These are phyloP conservation scores for Apolygus lucorum DNA, from an alignment of 1,140 invertebrate species.

Conservation along the genomic window DNA sequence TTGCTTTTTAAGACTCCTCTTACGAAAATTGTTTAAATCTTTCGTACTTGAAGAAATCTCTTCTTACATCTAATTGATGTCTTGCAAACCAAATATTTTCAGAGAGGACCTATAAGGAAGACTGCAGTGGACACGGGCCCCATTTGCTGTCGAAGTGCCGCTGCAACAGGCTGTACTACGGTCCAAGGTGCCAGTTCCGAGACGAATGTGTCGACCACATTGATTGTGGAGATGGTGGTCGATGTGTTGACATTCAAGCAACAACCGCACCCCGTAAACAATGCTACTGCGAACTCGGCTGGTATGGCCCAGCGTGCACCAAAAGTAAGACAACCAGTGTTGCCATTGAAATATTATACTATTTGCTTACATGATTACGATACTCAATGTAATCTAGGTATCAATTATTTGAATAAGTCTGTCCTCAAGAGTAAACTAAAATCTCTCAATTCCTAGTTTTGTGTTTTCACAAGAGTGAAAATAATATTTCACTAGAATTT, in stretches of 20 bases:
- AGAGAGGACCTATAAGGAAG: constrained; percentile 65
- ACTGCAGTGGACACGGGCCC: constrained; percentile 72
- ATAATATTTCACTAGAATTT: too few species aligned
- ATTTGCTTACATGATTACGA: too few species aligned
- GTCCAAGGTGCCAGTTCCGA: constrained; percentile 69
- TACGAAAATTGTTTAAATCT: too few species aligned
- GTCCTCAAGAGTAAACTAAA: not conserved
- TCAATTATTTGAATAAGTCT: not conserved
- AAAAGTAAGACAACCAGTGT: constrained; percentile 54
- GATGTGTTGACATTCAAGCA: constrained; percentile 68
- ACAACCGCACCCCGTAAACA: constrained; percentile 70
- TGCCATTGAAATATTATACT: constrained; percentile 12
- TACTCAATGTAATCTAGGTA: constrained; percentile 9
- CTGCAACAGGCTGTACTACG: constrained; percentile 73
- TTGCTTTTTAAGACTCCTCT: too few species aligned
- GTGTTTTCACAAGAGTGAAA: too few species aligned
- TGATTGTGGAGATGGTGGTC: constrained; percentile 76
- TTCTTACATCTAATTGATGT: too few species aligned
- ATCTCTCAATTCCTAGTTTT: not conserved
- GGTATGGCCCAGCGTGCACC: constrained; percentile 68
- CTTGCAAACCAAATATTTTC: too few species aligned
- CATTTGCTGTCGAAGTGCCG: constrained; percentile 66
- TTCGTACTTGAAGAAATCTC: too few species aligned
- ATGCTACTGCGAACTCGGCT: constrained; percentile 83
- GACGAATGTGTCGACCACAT: constrained; percentile 73